A percentile compares a stretch with the other conserved stretches of the same genome.
phyloP scores from a whole-genome alignment of 2,113 vertebrate genomes.

The Solea solea region DNA sequence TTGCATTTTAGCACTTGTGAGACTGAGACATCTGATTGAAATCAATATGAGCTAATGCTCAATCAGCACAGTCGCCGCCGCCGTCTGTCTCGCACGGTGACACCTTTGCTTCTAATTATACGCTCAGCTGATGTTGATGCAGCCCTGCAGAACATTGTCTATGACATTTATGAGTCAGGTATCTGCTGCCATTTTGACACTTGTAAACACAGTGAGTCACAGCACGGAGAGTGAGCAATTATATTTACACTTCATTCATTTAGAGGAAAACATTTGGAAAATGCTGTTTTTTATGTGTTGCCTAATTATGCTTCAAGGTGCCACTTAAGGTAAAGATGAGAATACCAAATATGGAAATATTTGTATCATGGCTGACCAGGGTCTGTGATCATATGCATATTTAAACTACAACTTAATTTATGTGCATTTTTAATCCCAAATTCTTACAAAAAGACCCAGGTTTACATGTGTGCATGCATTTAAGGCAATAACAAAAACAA shows the following conservation, averaged over 20 bases:
- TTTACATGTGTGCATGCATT: too few relatives aligned
- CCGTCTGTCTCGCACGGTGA: not conserved
- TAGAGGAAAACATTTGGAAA: not conserved
- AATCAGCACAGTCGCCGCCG: not conserved
- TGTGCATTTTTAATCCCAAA: too few relatives aligned
- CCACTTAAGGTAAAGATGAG: too few relatives aligned
- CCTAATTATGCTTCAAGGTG: too few relatives aligned
- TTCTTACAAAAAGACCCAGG: too few relatives aligned
- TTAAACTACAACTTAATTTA: too few relatives aligned
- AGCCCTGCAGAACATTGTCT: constrained; percentile 60
- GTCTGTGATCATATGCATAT: too few relatives aligned
- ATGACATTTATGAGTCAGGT: constrained; percentile 83
- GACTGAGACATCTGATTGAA: too few relatives aligned
- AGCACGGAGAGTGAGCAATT: not conserved
- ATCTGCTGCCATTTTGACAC: constrained; percentile 57
- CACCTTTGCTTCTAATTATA: constrained; percentile 28
- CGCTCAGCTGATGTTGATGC: constrained; percentile 17
- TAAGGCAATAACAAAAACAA: too few relatives aligned
- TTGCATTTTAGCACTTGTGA: too few relatives aligned
- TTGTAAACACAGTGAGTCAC: constrained; percentile 73
- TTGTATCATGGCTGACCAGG: too few relatives aligned
- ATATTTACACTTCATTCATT: not conserved
- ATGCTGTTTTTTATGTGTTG: not conserved
- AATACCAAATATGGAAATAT: too few relatives aligned
- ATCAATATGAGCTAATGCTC: not conserved